These are phyloP conservation scores for Trissonchulus sp. DNA, from an alignment of 2,888 invertebrate genomes.

Conservation along the genomic window DNA sequence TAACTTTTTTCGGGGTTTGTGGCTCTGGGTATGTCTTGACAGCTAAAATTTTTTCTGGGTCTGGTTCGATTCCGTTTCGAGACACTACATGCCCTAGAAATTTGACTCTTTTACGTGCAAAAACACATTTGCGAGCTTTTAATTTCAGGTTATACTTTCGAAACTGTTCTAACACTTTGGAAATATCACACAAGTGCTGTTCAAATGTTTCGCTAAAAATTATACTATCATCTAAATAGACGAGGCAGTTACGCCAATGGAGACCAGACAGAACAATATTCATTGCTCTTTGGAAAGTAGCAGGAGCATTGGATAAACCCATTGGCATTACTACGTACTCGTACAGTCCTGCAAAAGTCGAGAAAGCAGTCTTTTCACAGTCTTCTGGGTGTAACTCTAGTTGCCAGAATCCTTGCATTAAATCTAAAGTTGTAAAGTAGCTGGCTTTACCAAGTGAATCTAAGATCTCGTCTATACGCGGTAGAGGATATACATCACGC, in stretches of 20 bases:
- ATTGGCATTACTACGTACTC: conserved; percentile 29
- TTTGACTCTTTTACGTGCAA: background rate
- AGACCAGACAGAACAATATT: conserved; percentile 9
- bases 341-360: conserved; percentile 33
- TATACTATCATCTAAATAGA: conserved; percentile 22
- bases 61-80: background rate
- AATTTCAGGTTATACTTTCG: conserved; percentile 4
- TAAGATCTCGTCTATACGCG: conserved; percentile 21
- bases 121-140: background rate
- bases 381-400: conserved; percentile 30
- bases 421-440: conserved; percentile 26
- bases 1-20: background rate
- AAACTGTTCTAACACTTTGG: background rate
- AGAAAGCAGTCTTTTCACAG: conserved; percentile 34
- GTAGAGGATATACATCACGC: conserved; percentile 24
- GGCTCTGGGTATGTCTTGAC: background rate
- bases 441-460: background rate
- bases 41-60: background rate
- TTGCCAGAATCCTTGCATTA: conserved; percentile 29
- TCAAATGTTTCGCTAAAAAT: conserved; percentile 17
- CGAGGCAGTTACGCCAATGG: conserved; percentile 10
- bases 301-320: conserved; percentile 34
- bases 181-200: background rate
- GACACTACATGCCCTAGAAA: conserved; percentile 5
- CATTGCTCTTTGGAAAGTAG: conserved; percentile 36